Percentiles rank a stretch among this genome's conserved stretches.
These are phyloP conservation scores for Actinostola sp. DNA, from an alignment of 92 coral and sea anemone species.

Conservation along the genomic window DNA sequence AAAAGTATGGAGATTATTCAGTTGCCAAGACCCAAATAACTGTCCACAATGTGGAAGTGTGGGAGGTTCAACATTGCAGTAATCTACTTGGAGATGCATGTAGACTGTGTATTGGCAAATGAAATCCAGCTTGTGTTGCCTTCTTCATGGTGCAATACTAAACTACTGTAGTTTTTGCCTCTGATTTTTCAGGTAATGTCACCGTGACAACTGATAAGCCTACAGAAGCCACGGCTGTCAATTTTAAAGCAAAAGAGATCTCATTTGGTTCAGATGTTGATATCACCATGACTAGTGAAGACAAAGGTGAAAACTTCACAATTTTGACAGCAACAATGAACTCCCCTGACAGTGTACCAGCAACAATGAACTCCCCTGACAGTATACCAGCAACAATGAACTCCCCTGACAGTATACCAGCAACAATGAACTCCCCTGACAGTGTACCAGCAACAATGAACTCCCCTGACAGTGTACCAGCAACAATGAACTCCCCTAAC, in stretches of 20 bases:
- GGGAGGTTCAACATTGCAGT: no score
- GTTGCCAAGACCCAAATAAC: no score
- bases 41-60: no score
- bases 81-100: no score
- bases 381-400: constrained; percentile 36
- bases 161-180: background rate
- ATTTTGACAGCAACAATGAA: constrained; percentile 37
- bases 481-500: constrained; percentile 13
- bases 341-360: constrained; percentile 14
- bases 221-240: constrained; percentile 16
- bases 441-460: constrained; percentile 36
- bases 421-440: constrained; percentile 13
- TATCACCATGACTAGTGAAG: constrained; percentile 22
- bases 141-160: no score
- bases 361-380: constrained; percentile 13
- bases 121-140: no score
- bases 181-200: constrained; percentile 28
- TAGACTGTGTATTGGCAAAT: no score
- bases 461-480: constrained; percentile 14
- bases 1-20: no score
- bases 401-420: constrained; percentile 14
- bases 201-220: constrained; percentile 29
- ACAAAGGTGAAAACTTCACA: constrained; percentile 37
- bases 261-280: constrained; percentile 29
- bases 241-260: constrained; percentile 39